phyloP scores from a whole-genome alignment of 2,113 vertebrate genomes.

The Labeo catla region DNA sequence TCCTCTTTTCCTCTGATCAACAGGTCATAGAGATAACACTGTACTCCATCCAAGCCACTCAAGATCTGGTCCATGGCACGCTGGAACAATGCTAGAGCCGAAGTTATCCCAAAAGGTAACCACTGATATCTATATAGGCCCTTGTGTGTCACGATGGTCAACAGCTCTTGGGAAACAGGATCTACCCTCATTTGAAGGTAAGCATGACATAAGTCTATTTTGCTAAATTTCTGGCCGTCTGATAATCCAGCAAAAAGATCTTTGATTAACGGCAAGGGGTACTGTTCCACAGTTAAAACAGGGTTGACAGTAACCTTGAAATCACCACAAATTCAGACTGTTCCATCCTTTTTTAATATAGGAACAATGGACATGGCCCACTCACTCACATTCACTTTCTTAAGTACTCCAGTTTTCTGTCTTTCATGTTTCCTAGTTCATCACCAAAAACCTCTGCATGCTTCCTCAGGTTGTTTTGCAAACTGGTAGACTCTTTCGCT shows the following conservation, averaged over 20 bases:
- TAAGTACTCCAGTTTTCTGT: neutral
- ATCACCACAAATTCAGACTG: neutral
- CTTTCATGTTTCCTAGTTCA: neutral
- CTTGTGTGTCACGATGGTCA: constrained; percentile 47
- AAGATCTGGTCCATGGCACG: too few species aligned
- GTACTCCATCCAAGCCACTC: too few species aligned
- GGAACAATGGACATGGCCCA: too few species aligned
- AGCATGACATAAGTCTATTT: neutral
- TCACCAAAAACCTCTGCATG: too few species aligned
- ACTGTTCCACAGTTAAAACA: neutral
- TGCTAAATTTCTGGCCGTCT: constrained; percentile 22
- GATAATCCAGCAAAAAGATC: constrained; percentile 33
- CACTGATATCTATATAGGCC: neutral
- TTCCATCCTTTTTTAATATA: neutral
- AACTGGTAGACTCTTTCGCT: too few species aligned
- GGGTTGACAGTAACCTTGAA: constrained; percentile 34
- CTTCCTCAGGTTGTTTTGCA: too few species aligned
- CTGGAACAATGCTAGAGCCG: too few species aligned
- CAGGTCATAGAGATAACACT: too few species aligned
- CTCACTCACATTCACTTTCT: too few species aligned
- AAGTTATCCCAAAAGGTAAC: too few species aligned
- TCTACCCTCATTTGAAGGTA: too few species aligned
- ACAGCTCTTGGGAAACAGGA: constrained; percentile 10
- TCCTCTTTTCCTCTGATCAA: too few species aligned
- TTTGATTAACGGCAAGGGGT: constrained; percentile 34